Conservation (phyloP, 2,113 vertebrate species). For the Plestiodon gilberti region DNA sequence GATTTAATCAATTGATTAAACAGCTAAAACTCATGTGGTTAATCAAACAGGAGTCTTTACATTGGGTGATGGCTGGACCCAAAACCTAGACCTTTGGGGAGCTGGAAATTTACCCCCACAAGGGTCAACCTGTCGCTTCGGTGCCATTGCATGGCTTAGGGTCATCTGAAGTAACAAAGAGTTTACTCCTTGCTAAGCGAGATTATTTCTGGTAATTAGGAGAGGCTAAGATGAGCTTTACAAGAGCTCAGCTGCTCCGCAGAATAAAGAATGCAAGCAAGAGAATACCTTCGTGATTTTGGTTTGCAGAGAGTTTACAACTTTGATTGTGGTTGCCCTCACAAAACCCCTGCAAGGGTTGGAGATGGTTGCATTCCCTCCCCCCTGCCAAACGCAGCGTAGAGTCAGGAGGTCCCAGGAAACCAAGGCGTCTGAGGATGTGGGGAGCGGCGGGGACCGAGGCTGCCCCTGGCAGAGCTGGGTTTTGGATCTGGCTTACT, state of each 20-base stretch:
- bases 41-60: no score
- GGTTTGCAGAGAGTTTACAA: background rate
- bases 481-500: background rate
- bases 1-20: no score
- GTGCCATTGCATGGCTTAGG: no score
- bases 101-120: background rate
- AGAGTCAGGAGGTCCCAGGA: background rate
- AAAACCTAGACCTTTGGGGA: no score
- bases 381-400: no score
- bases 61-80: no score
- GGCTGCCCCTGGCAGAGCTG: background rate
- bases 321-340: background rate
- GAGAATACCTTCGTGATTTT: background rate
- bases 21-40: no score
- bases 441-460: background rate
- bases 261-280: background rate
- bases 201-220: background rate
- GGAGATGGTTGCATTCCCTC: no score
- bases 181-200: background rate
- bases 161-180: background rate
- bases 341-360: no score
- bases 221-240: background rate
- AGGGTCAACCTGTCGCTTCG: background rate
- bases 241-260: background rate
- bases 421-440: background rate